Evolutionary conservation across 2,797 vertebrate genomes (phyloP).

Genomic region (Enteromius paludinosus): DNA sequence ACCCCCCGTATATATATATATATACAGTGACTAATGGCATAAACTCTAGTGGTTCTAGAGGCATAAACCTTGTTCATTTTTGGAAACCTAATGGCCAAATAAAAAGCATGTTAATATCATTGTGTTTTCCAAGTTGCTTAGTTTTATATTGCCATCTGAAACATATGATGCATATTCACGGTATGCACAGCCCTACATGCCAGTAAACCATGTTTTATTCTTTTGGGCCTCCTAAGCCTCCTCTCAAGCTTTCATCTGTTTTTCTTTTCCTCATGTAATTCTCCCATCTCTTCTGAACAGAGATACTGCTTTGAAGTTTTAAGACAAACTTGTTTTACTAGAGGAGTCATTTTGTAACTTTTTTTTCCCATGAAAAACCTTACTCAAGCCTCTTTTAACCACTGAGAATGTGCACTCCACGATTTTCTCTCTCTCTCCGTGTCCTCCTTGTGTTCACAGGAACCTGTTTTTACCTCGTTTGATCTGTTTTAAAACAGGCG

Average conservation of each 20-base stretch:
- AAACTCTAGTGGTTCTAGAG: no score
- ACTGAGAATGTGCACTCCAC: slow-evolving; percentile 10
- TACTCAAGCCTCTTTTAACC: slow-evolving; percentile 31
- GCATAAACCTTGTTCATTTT: no score
- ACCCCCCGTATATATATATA: background rate
- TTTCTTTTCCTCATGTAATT: background rate
- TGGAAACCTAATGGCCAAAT: background rate
- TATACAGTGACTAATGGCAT: no score
- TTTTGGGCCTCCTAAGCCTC: slow-evolving; percentile 1
- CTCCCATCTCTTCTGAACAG: slow-evolving; percentile 5
- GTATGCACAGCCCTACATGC: background rate
- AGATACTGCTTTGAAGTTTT: slow-evolving; percentile 14
- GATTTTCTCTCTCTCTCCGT: slow-evolving; percentile 12
- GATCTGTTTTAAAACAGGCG: slow-evolving; percentile 33
- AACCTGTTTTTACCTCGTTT: slow-evolving; percentile 30
- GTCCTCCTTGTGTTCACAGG: slow-evolving; percentile 20
- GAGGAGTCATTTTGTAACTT: slow-evolving; percentile 41
- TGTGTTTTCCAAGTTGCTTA: background rate
- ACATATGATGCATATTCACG: slow-evolving; percentile 3
- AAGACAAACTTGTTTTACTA: slow-evolving; percentile 40
- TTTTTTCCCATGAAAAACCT: background rate
- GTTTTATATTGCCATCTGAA: background rate
- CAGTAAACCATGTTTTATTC: background rate
- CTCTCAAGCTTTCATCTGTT: slow-evolving; percentile 20
- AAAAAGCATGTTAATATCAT: background rate